These are phyloP conservation scores for Euglossa dilemma DNA, from an alignment of 1,140 invertebrate species.

Conservation along the genomic window DNA sequence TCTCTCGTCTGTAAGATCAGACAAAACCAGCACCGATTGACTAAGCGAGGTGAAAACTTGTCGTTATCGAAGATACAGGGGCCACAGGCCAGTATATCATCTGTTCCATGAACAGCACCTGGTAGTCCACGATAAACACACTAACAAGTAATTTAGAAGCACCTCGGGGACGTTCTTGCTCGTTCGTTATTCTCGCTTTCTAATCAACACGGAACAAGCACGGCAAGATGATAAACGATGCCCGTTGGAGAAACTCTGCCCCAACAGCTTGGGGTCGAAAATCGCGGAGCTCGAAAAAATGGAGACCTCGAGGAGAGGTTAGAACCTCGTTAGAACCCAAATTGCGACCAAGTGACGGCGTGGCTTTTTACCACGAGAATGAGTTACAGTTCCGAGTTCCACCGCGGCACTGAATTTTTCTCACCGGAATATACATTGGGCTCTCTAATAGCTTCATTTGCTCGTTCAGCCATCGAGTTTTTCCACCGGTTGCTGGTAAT, in stretches of 20 bases:
- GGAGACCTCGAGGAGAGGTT: background rate
- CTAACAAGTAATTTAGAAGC: constrained; percentile 62
- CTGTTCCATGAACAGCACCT: background rate
- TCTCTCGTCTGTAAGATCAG: no score
- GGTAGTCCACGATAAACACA: constrained; percentile 51
- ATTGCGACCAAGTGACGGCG: no score
- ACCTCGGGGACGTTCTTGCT: constrained; percentile 14
- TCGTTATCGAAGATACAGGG: constrained; percentile 19
- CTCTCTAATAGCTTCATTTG: no score
- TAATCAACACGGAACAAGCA: constrained; percentile 48
- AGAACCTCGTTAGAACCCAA: no score
- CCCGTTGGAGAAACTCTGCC: constrained; percentile 10
- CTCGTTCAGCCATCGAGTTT: no score
- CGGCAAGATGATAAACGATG: constrained; percentile 53
- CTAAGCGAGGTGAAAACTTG: constrained; percentile 52
- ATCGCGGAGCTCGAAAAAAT: background rate
- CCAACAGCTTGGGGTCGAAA: background rate
- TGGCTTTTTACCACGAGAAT: no score
- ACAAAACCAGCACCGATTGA: background rate
- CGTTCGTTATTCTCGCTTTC: constrained; percentile 49
- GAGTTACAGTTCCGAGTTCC: no score
- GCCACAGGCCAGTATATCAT: constrained; percentile 27
- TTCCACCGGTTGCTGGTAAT: no score
- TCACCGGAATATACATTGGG: no score
- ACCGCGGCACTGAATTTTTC: no score